These are phyloP conservation scores for Orthosia incerta DNA, from an alignment of 2,888 invertebrate genomes.

Conservation along the genomic window DNA sequence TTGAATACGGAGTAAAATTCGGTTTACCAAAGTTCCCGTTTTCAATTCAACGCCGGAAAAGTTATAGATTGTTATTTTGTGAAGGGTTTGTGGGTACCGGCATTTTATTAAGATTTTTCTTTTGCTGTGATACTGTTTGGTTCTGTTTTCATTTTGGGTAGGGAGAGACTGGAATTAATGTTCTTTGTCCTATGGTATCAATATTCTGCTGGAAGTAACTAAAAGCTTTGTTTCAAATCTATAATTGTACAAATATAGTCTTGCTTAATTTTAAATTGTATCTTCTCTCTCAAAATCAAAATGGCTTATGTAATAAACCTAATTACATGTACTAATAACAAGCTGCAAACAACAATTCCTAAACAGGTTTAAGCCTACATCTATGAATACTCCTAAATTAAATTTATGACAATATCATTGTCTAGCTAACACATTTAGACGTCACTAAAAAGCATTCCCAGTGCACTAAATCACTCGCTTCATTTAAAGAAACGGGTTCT, in stretches of 20 bases:
- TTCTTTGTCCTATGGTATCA: background rate
- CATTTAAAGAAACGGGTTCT: constrained; percentile 83
- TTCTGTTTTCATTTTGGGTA: constrained; percentile 22
- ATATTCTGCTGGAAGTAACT: background rate
- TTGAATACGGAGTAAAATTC: constrained; percentile 87
- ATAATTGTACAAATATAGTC: no score
- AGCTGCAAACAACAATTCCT: constrained; percentile 14
- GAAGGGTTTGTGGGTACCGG: constrained; percentile 77
- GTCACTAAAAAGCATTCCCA: constrained; percentile 86
- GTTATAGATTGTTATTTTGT: constrained; percentile 87
- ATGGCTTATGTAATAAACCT: background rate
- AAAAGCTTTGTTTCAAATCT: no score
- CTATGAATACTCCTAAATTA: constrained; percentile 63
- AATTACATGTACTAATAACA: constrained; percentile 26
- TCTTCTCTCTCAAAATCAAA: background rate
- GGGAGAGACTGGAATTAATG: background rate
- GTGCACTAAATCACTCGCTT: constrained; percentile 84
- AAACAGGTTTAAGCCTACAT: constrained; percentile 48
- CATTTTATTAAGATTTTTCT: constrained; percentile 71
- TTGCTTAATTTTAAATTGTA: no score
- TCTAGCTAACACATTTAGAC: constrained; percentile 79
- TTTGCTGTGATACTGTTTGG: constrained; percentile 20
- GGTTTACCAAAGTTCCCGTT: constrained; percentile 84
- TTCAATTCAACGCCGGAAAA: constrained; percentile 81
- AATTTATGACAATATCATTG: constrained; percentile 83